phyloP scores from a whole-genome alignment of 1,140 invertebrate species.

The Brachionus calyciflorus region DNA sequence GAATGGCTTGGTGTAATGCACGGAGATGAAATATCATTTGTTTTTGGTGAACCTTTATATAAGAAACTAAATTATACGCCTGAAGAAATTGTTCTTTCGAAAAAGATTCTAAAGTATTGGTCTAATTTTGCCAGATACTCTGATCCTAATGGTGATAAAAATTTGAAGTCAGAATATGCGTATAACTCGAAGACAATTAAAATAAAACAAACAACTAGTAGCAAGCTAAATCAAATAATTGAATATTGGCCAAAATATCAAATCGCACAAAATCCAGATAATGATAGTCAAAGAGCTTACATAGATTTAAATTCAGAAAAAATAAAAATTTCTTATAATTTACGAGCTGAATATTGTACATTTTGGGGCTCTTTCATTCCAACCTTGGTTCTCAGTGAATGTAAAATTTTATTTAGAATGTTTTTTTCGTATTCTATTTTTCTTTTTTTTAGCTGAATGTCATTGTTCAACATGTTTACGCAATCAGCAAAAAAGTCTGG shows the following conservation, averaged over 20 bases:
- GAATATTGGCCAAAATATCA: slow-evolving; percentile 29
- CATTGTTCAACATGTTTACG: no score
- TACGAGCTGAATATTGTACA: slow-evolving; percentile 36
- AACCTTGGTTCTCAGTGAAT: slow-evolving; percentile 12
- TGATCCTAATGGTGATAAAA: background rate
- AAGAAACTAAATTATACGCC: slow-evolving; percentile 69
- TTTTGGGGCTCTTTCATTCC: slow-evolving; percentile 40
- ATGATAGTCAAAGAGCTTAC: slow-evolving; percentile 37
- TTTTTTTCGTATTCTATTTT: no score
- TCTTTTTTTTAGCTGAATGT: no score
- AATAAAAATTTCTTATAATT: background rate
- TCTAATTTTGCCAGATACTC: slow-evolving; percentile 76
- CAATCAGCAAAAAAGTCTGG: no score
- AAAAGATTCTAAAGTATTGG: slow-evolving; percentile 80
- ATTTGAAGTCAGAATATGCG: background rate
- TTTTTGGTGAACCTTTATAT: slow-evolving; percentile 84
- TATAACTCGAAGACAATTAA: background rate
- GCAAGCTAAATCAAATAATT: background rate
- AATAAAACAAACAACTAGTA: background rate
- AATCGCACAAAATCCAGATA: background rate
- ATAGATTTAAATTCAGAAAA: slow-evolving; percentile 12
- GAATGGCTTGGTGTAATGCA: slow-evolving; percentile 46
- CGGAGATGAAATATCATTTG: slow-evolving; percentile 76
- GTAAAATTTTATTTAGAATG: background rate
- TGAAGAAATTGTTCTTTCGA: slow-evolving; percentile 73